phyloP scores from a whole-genome alignment of 2,113 vertebrate genomes.

The Epinephelus fuscoguttatus region DNA sequence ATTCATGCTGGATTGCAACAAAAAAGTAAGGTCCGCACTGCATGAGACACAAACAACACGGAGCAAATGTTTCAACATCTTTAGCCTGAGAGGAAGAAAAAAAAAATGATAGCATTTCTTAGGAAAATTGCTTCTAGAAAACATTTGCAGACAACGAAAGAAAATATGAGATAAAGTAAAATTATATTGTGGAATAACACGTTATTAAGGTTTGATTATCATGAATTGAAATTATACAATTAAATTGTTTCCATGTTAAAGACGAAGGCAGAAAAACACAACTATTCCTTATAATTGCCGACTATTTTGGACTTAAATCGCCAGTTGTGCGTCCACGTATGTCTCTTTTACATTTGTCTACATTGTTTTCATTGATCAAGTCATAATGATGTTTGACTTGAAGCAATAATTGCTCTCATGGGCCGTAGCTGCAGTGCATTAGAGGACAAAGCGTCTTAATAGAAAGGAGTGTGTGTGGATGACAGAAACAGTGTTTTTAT shows the following conservation, averaged over 20 bases:
- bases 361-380: conserved; percentile 8
- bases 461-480: conserved; percentile 11
- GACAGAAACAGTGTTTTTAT: conserved; percentile 30
- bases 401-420: conserved; percentile 40
- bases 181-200: not conserved
- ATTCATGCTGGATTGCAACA: conserved; percentile 69
- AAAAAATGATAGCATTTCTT: not conserved
- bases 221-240: not conserved
- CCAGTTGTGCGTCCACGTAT: not conserved
- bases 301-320: not conserved
- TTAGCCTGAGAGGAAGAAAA: not conserved
- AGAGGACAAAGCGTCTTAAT: conserved; percentile 35
- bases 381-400: conserved; percentile 53
- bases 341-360: conserved; percentile 21
- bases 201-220: not conserved
- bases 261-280: not conserved
- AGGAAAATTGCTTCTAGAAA: not conserved
- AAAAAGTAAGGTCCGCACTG: conserved; percentile 26
- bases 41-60: conserved; percentile 28
- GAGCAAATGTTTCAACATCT: conserved; percentile 26
- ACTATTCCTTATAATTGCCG: not conserved
- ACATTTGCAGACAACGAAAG: not conserved
- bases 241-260: not conserved
- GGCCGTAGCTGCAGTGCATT: conserved; percentile 17
- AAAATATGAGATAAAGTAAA: not conserved